These are phyloP conservation scores for Pipistrellus kuhlii DNA, from an alignment of 2,797 vertebrate species.

Conservation along the genomic window DNA sequence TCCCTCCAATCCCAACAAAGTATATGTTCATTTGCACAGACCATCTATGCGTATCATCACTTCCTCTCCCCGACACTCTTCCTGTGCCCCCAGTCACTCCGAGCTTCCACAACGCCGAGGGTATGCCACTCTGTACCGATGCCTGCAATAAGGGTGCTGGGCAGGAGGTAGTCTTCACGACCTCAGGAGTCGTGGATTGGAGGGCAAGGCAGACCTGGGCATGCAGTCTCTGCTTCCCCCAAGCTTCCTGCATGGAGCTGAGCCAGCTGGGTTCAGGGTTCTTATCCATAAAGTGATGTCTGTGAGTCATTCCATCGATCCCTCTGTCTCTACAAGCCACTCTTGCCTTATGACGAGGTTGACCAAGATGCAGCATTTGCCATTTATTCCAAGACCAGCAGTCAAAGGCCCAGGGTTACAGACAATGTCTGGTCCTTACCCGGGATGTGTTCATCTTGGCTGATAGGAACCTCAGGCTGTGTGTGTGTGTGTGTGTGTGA, in stretches of 20 bases:
- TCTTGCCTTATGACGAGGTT: not conserved
- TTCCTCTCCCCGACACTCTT: rapidly evolving
- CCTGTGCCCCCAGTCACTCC: not conserved
- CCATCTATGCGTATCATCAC: not conserved
- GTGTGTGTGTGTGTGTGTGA: not conserved
- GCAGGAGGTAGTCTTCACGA: not conserved
- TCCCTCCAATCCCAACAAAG: not conserved
- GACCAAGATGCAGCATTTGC: not conserved
- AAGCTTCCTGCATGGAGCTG: not conserved
- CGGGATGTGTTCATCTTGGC: not conserved
- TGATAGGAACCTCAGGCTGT: not conserved
- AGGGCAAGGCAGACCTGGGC: not conserved
- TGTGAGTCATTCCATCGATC: not conserved
- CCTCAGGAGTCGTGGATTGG: not conserved
- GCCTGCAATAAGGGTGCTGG: not conserved
- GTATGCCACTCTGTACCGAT: not conserved
- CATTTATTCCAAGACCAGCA: slow-evolving; percentile 40
- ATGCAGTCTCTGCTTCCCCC: not conserved
- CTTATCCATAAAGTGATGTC: not conserved
- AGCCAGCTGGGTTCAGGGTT: not conserved
- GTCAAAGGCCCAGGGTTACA: not conserved
- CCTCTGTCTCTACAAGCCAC: not conserved
- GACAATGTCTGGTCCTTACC: not conserved
- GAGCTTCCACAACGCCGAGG: not conserved
- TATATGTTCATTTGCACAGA: not conserved